Evolutionary conservation across 2,113 vertebrate species (phyloP), one percentile per base, ranked within the genome.

Genomic region (Equus przewalskii): DNA sequence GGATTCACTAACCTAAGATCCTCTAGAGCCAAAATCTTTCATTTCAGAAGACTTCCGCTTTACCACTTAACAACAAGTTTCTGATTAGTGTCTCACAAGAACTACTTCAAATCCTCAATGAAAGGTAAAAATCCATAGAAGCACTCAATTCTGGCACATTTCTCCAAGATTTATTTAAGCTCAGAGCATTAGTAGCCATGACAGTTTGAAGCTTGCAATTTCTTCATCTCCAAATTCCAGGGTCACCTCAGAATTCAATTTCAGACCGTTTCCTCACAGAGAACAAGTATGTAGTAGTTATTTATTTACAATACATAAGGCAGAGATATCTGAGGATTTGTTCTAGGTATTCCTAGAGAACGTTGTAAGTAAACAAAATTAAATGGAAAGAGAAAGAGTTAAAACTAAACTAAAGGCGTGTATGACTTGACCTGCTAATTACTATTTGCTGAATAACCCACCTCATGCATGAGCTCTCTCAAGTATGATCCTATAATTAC

Each of bases 401-500:
- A 94, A 97, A 95, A 73, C 21, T 75, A 93, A 69, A 70, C 26
- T 62, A 75, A 92, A 89, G 28, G 15, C 12, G 58, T 62, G 5
- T 95, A 67, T 97, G 60, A 85, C 8, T 95, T 96, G 80, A 89
- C 49, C 51, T 84, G 64, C 70, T 92, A 82, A 93, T 93, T 95
- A 79, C 30, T 96, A 51, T 85, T 69, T 96, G 62, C 41, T 93
- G 92, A 81, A 95, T 76, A 94, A 95, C 26, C 67, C 41, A 93
- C 18, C 56, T 93, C 56, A 92, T 90, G 18, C 80, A 72, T 80
- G 60, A 86, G 26, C 10, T 94, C 22, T 94, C 75, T 81, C 60
- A 94, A 87, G 49, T 49, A 90, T 84, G 95, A 96, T 96, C 49
- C 75, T 21, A 94, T 97, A 92, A 96, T 92, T 92, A 94, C 79